phyloP scores from a whole-genome alignment of 1,140 invertebrate genomes.

The Stegodyphus mimosarum region DNA sequence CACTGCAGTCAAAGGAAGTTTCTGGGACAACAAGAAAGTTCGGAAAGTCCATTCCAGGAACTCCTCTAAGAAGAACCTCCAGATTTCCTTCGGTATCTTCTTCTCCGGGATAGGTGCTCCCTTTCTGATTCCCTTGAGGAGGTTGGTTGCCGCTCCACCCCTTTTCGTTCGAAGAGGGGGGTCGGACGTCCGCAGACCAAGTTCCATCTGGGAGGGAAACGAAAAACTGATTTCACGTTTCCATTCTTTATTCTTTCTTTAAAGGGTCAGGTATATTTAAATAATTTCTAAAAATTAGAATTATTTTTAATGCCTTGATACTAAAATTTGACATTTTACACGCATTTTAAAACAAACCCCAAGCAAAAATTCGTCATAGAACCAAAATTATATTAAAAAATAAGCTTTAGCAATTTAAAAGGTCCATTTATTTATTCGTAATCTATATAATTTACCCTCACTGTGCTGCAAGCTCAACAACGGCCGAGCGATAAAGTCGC shows the following conservation, averaged over 20 bases:
- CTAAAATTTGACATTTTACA: too few species aligned
- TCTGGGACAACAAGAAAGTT: conserved; percentile 62
- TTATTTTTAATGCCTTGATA: neutral
- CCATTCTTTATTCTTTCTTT: too few species aligned
- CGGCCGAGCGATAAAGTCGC: too few species aligned
- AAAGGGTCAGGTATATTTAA: neutral
- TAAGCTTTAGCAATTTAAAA: too few species aligned
- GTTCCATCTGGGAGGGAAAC: neutral
- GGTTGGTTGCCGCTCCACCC: conserved; percentile 12
- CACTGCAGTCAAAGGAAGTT: conserved; percentile 74
- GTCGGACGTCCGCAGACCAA: neutral
- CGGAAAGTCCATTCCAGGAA: conserved; percentile 62
- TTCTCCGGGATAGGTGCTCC: conserved; percentile 17
- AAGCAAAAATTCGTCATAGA: neutral
- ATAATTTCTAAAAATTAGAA: neutral
- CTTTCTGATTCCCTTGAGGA: conserved; percentile 44
- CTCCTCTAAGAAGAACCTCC: conserved; percentile 51
- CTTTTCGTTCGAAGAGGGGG: conserved; percentile 8
- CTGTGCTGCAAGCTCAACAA: too few species aligned
- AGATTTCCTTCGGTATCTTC: conserved; percentile 5
- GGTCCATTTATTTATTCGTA: too few species aligned
- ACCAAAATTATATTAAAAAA: too few species aligned
- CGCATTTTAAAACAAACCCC: neutral
- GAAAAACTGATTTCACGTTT: neutral
- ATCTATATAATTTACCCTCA: too few species aligned